A percentile compares a stretch with the other conserved stretches of the same genome.
Conservation (phyloP, 2,888 invertebrate species). For the Tetragonisca angustula region DNA sequence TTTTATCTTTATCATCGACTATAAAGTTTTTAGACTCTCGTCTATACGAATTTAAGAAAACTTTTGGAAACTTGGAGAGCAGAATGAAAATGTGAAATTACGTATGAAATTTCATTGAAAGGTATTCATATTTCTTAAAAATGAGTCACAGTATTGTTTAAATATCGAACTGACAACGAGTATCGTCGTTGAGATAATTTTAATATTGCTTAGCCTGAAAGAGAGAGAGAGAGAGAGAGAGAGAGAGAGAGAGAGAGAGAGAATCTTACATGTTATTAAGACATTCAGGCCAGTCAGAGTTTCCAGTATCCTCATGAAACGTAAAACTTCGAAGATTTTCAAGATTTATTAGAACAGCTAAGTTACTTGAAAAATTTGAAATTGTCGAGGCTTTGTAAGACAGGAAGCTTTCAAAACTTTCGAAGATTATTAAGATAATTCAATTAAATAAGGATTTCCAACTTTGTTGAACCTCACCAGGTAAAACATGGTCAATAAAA, state of each 20-base stretch:
- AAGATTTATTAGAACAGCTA: neutral
- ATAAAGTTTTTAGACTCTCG: too few relatives aligned
- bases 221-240: neutral
- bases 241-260: neutral
- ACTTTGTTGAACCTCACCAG: neutral
- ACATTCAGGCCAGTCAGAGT: neutral
- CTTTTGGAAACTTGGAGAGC: neutral
- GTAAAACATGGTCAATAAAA: neutral
- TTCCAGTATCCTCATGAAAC: neutral
- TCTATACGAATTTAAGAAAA: too few relatives aligned
- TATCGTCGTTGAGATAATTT: neutral
- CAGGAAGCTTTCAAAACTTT: constrained; percentile 28
- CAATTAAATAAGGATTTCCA: neutral
- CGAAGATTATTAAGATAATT: constrained; percentile 1
- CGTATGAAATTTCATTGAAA: neutral
- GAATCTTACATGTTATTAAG: neutral
- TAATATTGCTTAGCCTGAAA: neutral
- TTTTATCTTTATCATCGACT: too few relatives aligned
- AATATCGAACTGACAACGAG: neutral
- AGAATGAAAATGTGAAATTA: neutral
- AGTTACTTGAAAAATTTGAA: neutral
- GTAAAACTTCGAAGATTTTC: constrained; percentile 2
- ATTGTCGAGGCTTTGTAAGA: neutral
- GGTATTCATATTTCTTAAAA: neutral
- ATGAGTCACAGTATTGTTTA: neutral